Percentiles rank a stretch among this genome's conserved stretches.
These are phyloP conservation scores for Cephus rjabovi DNA, from an alignment of 2,888 invertebrate genomes.

Conservation along the genomic window DNA sequence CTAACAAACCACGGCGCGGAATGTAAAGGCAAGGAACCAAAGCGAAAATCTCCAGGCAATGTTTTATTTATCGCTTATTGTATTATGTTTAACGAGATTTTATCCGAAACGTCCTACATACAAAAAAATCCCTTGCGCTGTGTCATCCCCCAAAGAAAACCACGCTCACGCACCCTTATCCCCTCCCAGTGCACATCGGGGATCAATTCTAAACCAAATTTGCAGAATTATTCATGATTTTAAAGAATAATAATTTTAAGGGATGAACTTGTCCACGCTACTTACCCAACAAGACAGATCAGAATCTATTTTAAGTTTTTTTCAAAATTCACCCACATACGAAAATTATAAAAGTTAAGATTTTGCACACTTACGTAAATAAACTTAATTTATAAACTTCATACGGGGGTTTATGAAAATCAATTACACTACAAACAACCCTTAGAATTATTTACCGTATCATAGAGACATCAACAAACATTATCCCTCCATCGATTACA, in stretches of 20 bases:
- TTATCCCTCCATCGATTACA: no score
- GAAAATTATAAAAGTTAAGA: background rate
- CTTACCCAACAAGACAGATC: no score
- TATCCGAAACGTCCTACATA: background rate
- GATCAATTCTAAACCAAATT: background rate
- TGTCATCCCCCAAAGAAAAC: background rate
- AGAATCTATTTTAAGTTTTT: background rate
- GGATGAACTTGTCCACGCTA: background rate
- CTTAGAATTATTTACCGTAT: background rate
- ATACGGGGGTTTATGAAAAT: background rate
- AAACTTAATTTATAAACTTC: background rate
- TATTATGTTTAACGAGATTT: background rate
- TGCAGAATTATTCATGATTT: background rate
- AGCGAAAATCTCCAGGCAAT: background rate
- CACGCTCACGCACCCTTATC: background rate
- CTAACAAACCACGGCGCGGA: background rate
- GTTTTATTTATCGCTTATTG: background rate
- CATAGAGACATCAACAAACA: background rate
- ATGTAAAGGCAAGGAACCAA: background rate
- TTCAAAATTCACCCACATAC: background rate
- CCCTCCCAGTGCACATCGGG: background rate
- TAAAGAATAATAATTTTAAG: background rate
- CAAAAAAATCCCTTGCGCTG: background rate
- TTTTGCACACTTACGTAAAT: background rate
- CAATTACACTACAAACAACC: background rate